Evolutionary conservation across 2,888 invertebrate genomes (phyloP), one percentile per base, ranked within the genome.

Genomic region (Aspidiotus rigidus): DNA sequence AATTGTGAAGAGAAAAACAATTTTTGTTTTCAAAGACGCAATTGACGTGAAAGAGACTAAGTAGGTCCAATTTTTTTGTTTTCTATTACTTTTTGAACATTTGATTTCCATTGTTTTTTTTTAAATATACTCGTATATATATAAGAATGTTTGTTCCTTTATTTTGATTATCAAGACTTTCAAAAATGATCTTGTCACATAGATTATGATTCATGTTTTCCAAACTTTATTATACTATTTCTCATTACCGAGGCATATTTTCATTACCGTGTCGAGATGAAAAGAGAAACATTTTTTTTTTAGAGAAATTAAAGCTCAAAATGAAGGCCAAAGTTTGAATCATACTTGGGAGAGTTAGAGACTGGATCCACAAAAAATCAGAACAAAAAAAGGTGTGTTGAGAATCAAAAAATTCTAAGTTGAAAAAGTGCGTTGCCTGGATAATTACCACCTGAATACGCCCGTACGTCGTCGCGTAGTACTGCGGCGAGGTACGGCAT

Each of bases 201-300:
- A n/a, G n/a, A 44, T 11, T 44, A 44, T 44, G 49, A 44, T 44
- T 44, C 49, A 44, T 44, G 11, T 44, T 10, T 10, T 44, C n/a
- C n/a, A 44, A 44, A 44, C 49, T 44, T 44, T 44, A 44, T 44
- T 44, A 44, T 44, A 44, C 49, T 44, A 44, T 44, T 44, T 44
- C 49, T 44, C 49, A 44, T 44, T 44, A 44, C 49, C 49, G 11
- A 10, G 49, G 49, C 49, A 44, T 44, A 44, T 44, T 44, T 44
- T 44, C 49, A 44, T 44, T 44, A 44, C 49, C 49, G 49, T 44
- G 49, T 44, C 49, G 49, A 44, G 49, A 44, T 44, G 49, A 10
- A 44, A 44, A 44, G 11, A 44, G 49, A 44, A 44, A 44, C 49
- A 8, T 44, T 44, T 44, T 44, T 44, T 44, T 44, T 44, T 44